A percentile compares a stretch with the other conserved stretches of the same genome.
phyloP scores from a whole-genome alignment of 2,113 vertebrate species.

The Carassius auratus region DNA sequence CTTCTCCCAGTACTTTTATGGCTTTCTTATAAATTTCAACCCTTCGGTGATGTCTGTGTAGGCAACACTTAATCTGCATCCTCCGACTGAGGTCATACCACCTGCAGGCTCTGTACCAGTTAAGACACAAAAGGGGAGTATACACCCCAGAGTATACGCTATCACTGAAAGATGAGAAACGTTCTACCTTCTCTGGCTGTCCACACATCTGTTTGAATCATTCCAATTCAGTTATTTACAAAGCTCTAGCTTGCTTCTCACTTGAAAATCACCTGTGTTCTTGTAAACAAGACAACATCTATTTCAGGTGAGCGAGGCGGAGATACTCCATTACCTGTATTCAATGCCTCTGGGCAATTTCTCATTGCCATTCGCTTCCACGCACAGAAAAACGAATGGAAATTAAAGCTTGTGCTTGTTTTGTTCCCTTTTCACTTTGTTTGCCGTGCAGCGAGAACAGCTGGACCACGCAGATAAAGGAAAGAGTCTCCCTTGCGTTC shows the following conservation, averaged over 20 bases:
- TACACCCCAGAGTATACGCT: conserved; percentile 5
- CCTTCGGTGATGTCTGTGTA: conserved; percentile 2
- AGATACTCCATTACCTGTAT: conserved; percentile 39
- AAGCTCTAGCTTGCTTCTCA: conserved; percentile 6
- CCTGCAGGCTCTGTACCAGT: conserved; percentile 28
- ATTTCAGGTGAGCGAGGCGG: conserved; percentile 23
- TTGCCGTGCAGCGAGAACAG: conserved; percentile 30
- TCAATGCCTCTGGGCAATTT: conserved; percentile 44
- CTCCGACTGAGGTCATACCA: conserved; percentile 9
- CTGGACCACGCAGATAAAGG: conserved; percentile 51
- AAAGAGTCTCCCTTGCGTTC: conserved; percentile 37
- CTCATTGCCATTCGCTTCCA: conserved; percentile 45
- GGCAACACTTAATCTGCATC: conserved; percentile 41
- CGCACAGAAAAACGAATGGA: conserved; percentile 21
- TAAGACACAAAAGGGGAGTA: not conserved
- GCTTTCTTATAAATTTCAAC: conserved; percentile 37
- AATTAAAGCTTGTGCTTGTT: conserved; percentile 41
- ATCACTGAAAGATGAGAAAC: conserved; percentile 5
- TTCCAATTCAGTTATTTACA: conserved; percentile 42
- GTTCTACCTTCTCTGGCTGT: not conserved
- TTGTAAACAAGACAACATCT: conserved; percentile 48
- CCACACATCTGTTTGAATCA: not conserved
- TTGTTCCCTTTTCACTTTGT: conserved; percentile 56
- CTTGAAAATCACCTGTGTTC: conserved; percentile 23
- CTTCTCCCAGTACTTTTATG: conserved; percentile 29